Base-by-base conservation (phyloP, 2,113 vertebrate species). In the Nipponia nippon region DNA sequence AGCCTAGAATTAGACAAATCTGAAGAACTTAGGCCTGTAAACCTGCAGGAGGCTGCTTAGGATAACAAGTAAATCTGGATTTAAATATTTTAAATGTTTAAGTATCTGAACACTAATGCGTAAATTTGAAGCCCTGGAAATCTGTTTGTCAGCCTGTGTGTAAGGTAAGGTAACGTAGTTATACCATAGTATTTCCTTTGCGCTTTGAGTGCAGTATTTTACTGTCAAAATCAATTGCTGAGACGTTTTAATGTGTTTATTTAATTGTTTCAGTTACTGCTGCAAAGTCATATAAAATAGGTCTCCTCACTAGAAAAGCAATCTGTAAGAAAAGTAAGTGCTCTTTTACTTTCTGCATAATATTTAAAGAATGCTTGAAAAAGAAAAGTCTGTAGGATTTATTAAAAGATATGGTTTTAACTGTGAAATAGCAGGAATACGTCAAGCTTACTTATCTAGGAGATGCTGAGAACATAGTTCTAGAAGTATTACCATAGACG, bases 1-100 rank as follows among this genome's bases (percentile, higher is more conserved):
- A 89, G 86, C 75, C n/a, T 63, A 52, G 72, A 95, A 95, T 92
- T 96, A 93, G 79, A 56, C 83, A 92, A 46, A 94, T 96, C 87
- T 61, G 59, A 76, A 86, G 92, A 96, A 92, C 0, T 96, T 94
- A 97, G 85, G 53, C 87, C 95, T 94, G 85, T 96, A 96, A 96
- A 88, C 76, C 95, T 81, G 85, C 93, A 97, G 96, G 93, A 97
- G 93, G 85, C 93, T 92, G 53, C 93, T 96, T 92, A 95, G 93
- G 92, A 94, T 97, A 96, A 96, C 90, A 97, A 96, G 58, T 81
- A 95, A 97, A 96, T 96, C 96, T 90, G 86, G 97, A 97, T 94
- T 97, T 93, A 97, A 95, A 96, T 95, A 79, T 94, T 93, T 96
- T 93, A 95, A 92, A 95, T 67, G 71, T 90, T n/a, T 90, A 93